Evolutionary conservation across 2,888 invertebrate genomes (phyloP), one percentile per base, ranked within the genome.

Genomic region (Apodemia mormo): DNA sequence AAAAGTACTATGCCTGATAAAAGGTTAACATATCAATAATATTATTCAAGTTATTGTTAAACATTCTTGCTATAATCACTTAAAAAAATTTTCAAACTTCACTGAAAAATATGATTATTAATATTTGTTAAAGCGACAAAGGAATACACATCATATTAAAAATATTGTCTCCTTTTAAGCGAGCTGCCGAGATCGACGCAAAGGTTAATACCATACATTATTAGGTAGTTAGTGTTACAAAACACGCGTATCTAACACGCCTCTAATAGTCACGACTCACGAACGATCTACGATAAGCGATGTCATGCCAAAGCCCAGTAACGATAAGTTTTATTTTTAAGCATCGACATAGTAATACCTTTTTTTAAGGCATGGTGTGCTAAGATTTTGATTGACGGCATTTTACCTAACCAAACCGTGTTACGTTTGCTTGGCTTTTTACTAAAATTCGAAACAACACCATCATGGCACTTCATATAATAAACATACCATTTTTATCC

Each of bases 271-370:
- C 30, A 30, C 33, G 37, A 64, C 8, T 68, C 72, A 73, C 70
- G 70, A 68, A 64, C 58, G 65, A 68, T 29, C 56, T 58, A 72
- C 68, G 52, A 33, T 65, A 54, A 81, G 84, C 89, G 89, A 91
- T 91, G 92, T 92, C 90, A 90, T 89, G 89, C 92, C 92, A 91
- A 91, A 89, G 68, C 79, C 71, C 73, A 72, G 65, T 75, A 72
- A 71, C 73, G 64, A 74, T 73, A 80, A 74, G 33, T 33, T 12
- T 67, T 54, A 67, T 75, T 68, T 82, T 68, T 22, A 22, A 22
- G 22, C 22, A 22, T 22, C 22, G 22, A 0, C 22, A 22, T 22
- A 22, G 22, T 22, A 22, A 22, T 22, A 22, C 22, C 22, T 22
- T 0, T 22, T 22, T 22, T 22, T 90, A 89, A 90, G 88, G 90